phyloP scores from a whole-genome alignment of 2,113 vertebrate species.

The Ciconia boyciana region DNA sequence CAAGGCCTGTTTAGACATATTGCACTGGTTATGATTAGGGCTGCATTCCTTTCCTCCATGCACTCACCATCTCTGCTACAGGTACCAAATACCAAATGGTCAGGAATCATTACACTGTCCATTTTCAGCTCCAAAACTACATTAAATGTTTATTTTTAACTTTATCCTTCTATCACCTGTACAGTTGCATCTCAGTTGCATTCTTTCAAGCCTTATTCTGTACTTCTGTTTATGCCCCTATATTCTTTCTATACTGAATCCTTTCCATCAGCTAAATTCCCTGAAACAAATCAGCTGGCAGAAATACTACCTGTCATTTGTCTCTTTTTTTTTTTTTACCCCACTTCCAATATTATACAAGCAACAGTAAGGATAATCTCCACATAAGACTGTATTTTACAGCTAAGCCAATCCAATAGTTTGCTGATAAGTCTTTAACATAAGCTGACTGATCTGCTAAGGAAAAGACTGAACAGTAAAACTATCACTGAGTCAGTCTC shows the following conservation, averaged over 20 bases:
- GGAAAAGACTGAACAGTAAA: neutral
- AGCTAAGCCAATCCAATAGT: neutral
- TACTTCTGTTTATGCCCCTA: neutral
- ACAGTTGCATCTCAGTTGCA: neutral
- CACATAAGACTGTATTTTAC: neutral
- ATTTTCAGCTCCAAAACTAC: neutral
- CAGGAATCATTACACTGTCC: neutral
- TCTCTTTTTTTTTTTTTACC: neutral
- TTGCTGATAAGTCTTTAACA: neutral
- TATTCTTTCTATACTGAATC: neutral
- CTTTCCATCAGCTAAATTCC: neutral
- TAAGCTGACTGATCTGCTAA: neutral
- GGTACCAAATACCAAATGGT: neutral
- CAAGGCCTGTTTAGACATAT: neutral
- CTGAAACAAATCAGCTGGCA: neutral
- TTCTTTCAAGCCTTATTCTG: neutral
- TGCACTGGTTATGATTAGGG: neutral
- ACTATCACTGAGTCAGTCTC: neutral
- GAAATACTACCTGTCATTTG: neutral
- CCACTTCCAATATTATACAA: neutral
- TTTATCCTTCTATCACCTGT: neutral
- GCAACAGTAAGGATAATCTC: neutral
- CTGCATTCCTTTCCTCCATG: neutral
- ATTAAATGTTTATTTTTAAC: neutral
- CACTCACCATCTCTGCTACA: neutral